These are phyloP conservation scores for Tribolium madens DNA, from an alignment of 1,140 invertebrate species.

Conservation along the genomic window DNA sequence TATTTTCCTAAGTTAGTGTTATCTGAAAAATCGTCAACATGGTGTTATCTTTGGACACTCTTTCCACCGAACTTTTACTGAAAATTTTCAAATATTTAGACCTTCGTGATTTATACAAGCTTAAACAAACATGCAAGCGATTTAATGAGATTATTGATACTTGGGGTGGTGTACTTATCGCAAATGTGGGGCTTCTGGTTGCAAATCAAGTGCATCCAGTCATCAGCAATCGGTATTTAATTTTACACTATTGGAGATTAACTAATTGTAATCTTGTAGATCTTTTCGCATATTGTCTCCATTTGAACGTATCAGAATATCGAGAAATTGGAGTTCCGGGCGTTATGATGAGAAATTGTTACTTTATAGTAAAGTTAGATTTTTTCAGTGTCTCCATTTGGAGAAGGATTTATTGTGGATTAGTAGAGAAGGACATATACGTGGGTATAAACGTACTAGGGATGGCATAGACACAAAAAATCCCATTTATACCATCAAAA, in stretches of 20 bases:
- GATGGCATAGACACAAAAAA: constrained; percentile 42
- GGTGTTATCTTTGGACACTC: not conserved
- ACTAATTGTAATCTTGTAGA: constrained; percentile 41
- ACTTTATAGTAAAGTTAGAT: constrained; percentile 51
- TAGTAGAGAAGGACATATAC: constrained; percentile 52
- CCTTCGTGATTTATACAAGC: constrained; percentile 53
- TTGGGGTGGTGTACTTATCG: constrained; percentile 49
- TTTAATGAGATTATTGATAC: constrained; percentile 55
- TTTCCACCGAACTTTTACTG: constrained; percentile 57
- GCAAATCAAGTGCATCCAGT: constrained; percentile 56
- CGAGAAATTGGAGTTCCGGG: constrained; percentile 58
- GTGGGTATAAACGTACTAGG: constrained; percentile 51
- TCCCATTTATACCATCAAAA: constrained; percentile 35
- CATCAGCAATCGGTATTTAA: constrained; percentile 52
- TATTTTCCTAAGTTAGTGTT: not conserved
- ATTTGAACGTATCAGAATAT: constrained; percentile 55
- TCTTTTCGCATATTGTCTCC: constrained; percentile 47
- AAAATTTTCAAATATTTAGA: constrained; percentile 58
- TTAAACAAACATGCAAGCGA: constrained; percentile 55
- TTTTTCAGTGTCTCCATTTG: constrained; percentile 55
- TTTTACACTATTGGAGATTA: not conserved
- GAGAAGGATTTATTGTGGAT: constrained; percentile 55
- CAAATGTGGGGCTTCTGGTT: constrained; percentile 47
- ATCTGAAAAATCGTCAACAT: not conserved
- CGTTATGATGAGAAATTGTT: constrained; percentile 52